phyloP scores from a whole-genome alignment of 1,140 invertebrate genomes.

The Copidosoma floridanum region DNA sequence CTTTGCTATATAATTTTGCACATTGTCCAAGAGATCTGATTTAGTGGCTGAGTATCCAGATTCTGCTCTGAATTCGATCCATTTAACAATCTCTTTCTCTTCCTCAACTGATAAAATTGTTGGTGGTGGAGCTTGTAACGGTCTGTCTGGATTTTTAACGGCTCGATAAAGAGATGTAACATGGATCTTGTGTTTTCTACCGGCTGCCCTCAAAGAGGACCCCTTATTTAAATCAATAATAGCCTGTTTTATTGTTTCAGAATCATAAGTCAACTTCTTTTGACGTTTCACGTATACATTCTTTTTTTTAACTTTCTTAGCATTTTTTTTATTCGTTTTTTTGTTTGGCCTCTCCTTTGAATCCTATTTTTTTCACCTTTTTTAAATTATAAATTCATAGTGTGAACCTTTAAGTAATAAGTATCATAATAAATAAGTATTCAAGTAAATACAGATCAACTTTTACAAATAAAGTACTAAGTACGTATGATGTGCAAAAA shows the following conservation, averaged over 20 bases:
- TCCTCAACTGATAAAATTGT: conserved; percentile 10
- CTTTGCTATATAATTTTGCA: conserved; percentile 16
- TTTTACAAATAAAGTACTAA: too few relatives aligned
- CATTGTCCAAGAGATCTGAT: conserved; percentile 20
- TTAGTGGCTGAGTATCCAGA: conserved; percentile 21
- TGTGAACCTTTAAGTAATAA: too few relatives aligned
- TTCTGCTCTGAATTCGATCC: conserved; percentile 15
- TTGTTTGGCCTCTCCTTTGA: too few relatives aligned
- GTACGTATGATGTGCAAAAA: too few relatives aligned
- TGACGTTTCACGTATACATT: too few relatives aligned
- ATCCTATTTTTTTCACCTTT: too few relatives aligned
- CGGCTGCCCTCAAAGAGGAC: conserved; percentile 1
- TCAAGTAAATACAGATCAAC: too few relatives aligned
- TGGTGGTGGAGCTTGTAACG: background rate
- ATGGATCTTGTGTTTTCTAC: background rate
- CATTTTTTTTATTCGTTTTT: too few relatives aligned
- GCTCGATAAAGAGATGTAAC: background rate
- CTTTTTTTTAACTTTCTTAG: too few relatives aligned
- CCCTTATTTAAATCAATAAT: background rate
- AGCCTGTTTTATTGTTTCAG: background rate
- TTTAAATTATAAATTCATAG: too few relatives aligned
- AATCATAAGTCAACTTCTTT: conserved; percentile 8
- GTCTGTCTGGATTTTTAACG: background rate
- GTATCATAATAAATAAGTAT: too few relatives aligned
- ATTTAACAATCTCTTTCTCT: conserved; percentile 21